Evolutionary conservation across 2,113 vertebrate species (phyloP).

Genomic region (Hucho hucho): DNA sequence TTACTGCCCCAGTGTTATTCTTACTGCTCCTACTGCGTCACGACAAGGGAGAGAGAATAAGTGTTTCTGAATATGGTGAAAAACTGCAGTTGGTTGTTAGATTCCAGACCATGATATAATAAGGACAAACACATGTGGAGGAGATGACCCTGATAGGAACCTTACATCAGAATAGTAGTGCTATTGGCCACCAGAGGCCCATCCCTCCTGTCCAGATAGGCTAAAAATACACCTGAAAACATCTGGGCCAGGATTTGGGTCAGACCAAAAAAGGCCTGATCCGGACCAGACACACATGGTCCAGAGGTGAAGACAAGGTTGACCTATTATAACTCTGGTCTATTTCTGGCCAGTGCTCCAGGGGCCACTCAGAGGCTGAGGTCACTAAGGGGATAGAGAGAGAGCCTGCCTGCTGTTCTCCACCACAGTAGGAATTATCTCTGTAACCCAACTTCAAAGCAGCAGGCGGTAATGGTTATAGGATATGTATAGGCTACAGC

Average conservation of each 20-base stretch:
- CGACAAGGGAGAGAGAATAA: no score
- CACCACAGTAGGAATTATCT: neutral
- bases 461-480: slow-evolving; percentile 42
- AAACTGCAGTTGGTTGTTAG: no score
- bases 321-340: slow-evolving; percentile 22
- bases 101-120: no score
- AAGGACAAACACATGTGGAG: no score
- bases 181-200: slow-evolving; percentile 6
- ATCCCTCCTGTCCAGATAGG: slow-evolving; percentile 19
- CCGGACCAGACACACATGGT: slow-evolving; percentile 3
- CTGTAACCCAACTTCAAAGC: slow-evolving; percentile 30
- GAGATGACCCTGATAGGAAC: no score
- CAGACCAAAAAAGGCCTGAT: slow-evolving; percentile 1
- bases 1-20: neutral
- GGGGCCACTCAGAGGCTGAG: slow-evolving; percentile 7
- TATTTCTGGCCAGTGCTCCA: slow-evolving; percentile 16
- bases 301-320: slow-evolving; percentile 36
- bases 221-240: slow-evolving; percentile 44
- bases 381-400: neutral
- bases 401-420: neutral
- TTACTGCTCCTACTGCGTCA: neutral
- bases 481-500: slow-evolving; percentile 18
- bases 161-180: no score
- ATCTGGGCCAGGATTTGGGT: slow-evolving; percentile 33
- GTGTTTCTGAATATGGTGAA: neutral